phyloP scores from a whole-genome alignment of 2,113 vertebrate genomes.

The Eolophus roseicapilla region DNA sequence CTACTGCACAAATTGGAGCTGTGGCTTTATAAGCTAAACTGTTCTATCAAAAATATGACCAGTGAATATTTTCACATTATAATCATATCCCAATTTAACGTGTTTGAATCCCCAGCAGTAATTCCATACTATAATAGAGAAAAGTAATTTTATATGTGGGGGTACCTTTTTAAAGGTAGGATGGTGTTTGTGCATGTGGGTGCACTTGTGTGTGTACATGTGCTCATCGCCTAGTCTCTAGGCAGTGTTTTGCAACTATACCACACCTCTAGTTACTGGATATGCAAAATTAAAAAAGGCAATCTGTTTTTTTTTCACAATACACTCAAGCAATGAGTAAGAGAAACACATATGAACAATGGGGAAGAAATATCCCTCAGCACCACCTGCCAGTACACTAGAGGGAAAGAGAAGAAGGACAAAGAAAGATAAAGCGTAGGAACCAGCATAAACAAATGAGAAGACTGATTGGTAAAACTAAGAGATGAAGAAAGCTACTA shows the following conservation, averaged over 20 bases:
- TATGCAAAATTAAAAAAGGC: neutral
- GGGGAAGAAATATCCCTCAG: neutral
- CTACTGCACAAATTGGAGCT: neutral
- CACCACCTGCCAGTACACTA: neutral
- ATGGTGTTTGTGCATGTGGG: neutral
- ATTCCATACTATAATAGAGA: neutral
- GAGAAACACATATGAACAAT: neutral
- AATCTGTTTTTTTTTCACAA: neutral
- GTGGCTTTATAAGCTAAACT: neutral
- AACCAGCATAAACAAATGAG: neutral
- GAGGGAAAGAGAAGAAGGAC: neutral
- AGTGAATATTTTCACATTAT: neutral
- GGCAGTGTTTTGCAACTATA: neutral
- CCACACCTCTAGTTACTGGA: neutral
- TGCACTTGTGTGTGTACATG: neutral
- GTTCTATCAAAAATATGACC: neutral
- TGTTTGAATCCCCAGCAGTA: neutral
- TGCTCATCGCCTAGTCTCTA: neutral
- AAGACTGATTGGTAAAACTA: neutral
- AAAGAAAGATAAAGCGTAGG: neutral
- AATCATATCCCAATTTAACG: neutral
- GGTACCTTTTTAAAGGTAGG: neutral
- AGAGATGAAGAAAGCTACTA: conserved; percentile 3
- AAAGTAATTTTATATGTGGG: neutral
- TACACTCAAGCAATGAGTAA: neutral